Evolutionary conservation across 2,797 vertebrate species (phyloP).

Genomic region (Masticophis lateralis): DNA sequence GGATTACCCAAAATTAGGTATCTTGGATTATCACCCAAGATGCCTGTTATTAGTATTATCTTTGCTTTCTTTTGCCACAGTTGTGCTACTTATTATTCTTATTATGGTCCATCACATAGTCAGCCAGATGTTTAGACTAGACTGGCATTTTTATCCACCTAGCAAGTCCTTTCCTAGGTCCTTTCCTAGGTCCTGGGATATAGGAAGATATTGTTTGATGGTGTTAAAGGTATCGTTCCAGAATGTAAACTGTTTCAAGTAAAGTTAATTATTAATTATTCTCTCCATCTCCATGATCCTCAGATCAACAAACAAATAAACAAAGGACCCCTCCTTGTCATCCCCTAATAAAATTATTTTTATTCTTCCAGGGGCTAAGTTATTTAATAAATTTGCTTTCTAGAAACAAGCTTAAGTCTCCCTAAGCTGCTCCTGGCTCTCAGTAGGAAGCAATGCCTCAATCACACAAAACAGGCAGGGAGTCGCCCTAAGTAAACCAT

Average conservation of each 20-base stretch:
- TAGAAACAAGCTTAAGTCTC: background rate
- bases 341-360: background rate
- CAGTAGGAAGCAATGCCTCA: background rate
- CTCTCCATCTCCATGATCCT: background rate
- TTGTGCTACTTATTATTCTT: too few species aligned
- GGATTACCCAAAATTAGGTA: too few species aligned
- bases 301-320: background rate
- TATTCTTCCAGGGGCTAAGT: background rate
- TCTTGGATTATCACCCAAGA: too few species aligned
- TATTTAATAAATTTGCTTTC: background rate
- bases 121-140: background rate
- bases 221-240: background rate
- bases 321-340: background rate
- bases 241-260: background rate
- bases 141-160: background rate
- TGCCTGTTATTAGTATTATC: too few species aligned
- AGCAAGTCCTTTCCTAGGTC: background rate
- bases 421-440: background rate
- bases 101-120: too few species aligned
- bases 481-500: background rate
- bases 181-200: background rate
- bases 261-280: background rate
- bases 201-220: background rate
- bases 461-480: background rate
- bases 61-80: too few species aligned